Conservation (phyloP, 1,140 invertebrate genomes). For the Neodiprion lecontei region DNA sequence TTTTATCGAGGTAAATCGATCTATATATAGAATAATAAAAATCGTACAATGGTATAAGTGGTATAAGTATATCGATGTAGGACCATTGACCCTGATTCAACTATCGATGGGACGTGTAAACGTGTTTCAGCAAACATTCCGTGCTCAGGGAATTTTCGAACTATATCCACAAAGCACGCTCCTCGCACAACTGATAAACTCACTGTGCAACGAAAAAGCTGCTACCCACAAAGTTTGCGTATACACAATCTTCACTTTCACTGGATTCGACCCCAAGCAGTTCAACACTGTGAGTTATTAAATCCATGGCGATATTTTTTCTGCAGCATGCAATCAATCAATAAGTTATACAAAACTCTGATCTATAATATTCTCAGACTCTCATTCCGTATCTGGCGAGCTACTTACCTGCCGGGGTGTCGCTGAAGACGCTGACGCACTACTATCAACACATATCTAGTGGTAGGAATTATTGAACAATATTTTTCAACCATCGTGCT, state of each 20-base stretch:
- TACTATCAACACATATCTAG: constrained; percentile 47
- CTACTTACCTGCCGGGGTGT: constrained; percentile 66
- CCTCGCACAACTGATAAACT: constrained; percentile 50
- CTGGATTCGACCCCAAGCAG: constrained; percentile 40
- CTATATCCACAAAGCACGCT: constrained; percentile 59
- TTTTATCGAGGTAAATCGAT: constrained; percentile 32
- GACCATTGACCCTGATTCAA: constrained; percentile 3
- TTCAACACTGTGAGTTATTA: constrained; percentile 34
- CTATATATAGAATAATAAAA: constrained; percentile 10
- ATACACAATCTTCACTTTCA: constrained; percentile 48
- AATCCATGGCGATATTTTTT: constrained; percentile 21
- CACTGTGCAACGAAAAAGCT: constrained; percentile 40
- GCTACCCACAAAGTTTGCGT: constrained; percentile 40
- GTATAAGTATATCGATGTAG: background rate
- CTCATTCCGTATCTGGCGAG: constrained; percentile 42
- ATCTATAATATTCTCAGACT: constrained; percentile 36
- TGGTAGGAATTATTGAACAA: constrained; percentile 29
- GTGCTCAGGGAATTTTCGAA: constrained; percentile 56
- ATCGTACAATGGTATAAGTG: constrained; percentile 18
- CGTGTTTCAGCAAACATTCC: constrained; percentile 9
- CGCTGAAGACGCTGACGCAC: constrained; percentile 62
- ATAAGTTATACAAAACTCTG: constrained; percentile 10
- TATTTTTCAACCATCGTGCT: background rate
- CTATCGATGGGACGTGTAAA: background rate
- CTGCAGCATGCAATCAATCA: background rate